Evolutionary conservation across 2,797 vertebrate genomes (phyloP), one percentile per base, ranked within the genome.

Genomic region (Coccyzus lansbergi): DNA sequence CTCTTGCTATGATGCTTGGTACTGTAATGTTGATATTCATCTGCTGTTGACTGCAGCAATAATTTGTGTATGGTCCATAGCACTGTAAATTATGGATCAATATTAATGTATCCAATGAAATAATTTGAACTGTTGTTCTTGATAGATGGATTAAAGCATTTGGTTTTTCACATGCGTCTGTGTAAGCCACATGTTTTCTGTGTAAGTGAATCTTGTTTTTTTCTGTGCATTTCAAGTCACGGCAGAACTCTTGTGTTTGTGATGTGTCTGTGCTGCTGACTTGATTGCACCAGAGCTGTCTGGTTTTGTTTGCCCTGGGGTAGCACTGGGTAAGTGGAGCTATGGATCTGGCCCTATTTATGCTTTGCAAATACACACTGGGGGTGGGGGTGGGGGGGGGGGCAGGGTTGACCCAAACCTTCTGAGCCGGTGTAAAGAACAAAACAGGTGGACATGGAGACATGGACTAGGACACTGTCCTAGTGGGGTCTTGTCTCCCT

Each of bases 71-170:
- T 97, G 97, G 96, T 98, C 98, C 98, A 97, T 97, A 97, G 97
- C 97, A 97, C 97, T 98, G 98, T 98, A 98, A 97, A 97, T 97
- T 97, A 98, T 98, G 98, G 97, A 97, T 98, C 96, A 59, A 96
- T 97, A 97, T 97, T 98, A 97, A 98, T 98, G 98, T 98, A 98
- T 98, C 97, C 97, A 92, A 96, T 98, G 97, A 98, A 97, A 97
- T 97, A 97, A 97, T 97, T 97, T 97, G 95, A 98, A 97, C 97
- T 98, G 96, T 98, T 98, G 97, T 98, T 98, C 98, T 98, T 98
- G 97, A 98, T 97, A 98, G 98, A 98, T 96, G 98, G 98, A 99
- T 98, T 99, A 99, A 99, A 99, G 96, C 97, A 96, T 97, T 97
- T 97, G 96, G 98, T 97, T 98, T 98, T 98, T 98, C 97, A 98